Conservation (phyloP, 2,888 invertebrate species). For the Venusia cambrica region DNA sequence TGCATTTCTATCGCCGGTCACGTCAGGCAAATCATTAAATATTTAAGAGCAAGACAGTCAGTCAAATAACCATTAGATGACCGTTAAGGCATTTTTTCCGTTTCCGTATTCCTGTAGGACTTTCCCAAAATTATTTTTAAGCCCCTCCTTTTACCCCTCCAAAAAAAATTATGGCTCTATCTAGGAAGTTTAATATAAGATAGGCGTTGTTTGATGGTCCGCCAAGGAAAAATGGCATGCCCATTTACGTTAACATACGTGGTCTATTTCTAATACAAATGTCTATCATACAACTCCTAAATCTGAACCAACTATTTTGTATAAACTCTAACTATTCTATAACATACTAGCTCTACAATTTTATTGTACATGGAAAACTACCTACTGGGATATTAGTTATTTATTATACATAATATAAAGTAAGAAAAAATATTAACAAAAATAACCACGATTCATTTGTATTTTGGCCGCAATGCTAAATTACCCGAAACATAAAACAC, state of each 20-base stretch:
- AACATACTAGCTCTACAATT: conserved; percentile 72
- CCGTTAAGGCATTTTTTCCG: too few species aligned
- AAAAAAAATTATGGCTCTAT: too few species aligned
- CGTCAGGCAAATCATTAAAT: conserved; percentile 11
- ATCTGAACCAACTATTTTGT: conserved; percentile 71
- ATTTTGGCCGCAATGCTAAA: conserved; percentile 54
- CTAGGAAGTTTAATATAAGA: too few species aligned
- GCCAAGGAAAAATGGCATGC: conserved; percentile 35
- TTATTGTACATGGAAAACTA: conserved; percentile 79
- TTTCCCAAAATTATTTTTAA: too few species aligned
- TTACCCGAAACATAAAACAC: conserved; percentile 46
- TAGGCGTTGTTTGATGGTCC: too few species aligned
- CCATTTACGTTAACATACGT: conserved; percentile 49
- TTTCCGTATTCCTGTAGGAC: too few species aligned
- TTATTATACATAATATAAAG: conserved; percentile 77
- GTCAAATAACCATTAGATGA: conserved; percentile 10
- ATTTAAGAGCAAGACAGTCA: conserved; percentile 1
- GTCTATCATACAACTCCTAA: conserved; percentile 70
- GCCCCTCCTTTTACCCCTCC: too few species aligned
- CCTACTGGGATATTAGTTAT: conserved; percentile 71
- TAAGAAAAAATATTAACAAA: conserved; percentile 75
- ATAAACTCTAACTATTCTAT: conserved; percentile 78
- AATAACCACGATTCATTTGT: conserved; percentile 71
- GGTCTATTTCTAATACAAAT: conserved; percentile 59
- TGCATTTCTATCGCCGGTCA: conserved; percentile 4